Base-by-base conservation (phyloP, 2,113 vertebrate genomes). In the Clinocottus analis region DNA sequence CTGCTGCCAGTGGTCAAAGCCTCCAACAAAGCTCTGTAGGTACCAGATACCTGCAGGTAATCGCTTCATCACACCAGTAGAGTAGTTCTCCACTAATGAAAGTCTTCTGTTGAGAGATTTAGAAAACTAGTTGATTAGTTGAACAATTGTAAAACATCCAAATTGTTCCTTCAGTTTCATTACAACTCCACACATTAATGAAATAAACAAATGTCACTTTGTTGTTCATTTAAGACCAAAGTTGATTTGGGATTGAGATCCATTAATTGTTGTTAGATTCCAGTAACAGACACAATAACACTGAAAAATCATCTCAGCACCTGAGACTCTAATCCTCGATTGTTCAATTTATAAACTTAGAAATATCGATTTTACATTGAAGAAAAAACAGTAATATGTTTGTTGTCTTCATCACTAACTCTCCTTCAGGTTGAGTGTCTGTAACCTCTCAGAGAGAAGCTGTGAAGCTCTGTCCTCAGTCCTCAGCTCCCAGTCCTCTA, bases 1-100 rank as follows among this genome's bases (percentile, higher is more conserved):
- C 35, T 80, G 56, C 63, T 74, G 35, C 43, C 27, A 27, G 59
- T 81, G 59, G 59, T 55, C 29, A 73, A 45, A 73, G 68, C 69
- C 37, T 63, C 74, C 59, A 74, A 17, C n/a, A 82, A 59, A 77
- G 70, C 65, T 39, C 51, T 82, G 84, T 85, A 74, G 19, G 84
- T 78, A 5, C 2, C 11, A 56, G 35, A 56, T 17, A 51, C 37
- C 33, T 55, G 13, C 29, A 66, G 17, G 11, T 56, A 23, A 1
- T 59, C 8, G 58, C 9, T 43, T 2, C 2, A 10, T 29, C 23
- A 55, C 19, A 41, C 19, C 5, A 35, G 21, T 11, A 1, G 3
- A 14, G 29, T 37, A n/a, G 11, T 53, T 55, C 1, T 25, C 14
- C 35, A 14, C 5, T 14, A 33, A 25, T 35, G 6, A 67, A n/a